Percentiles rank a stretch among this genome's conserved stretches.
Conservation (phyloP, 2,113 vertebrate species). For the Drymodes brunneopygia region DNA sequence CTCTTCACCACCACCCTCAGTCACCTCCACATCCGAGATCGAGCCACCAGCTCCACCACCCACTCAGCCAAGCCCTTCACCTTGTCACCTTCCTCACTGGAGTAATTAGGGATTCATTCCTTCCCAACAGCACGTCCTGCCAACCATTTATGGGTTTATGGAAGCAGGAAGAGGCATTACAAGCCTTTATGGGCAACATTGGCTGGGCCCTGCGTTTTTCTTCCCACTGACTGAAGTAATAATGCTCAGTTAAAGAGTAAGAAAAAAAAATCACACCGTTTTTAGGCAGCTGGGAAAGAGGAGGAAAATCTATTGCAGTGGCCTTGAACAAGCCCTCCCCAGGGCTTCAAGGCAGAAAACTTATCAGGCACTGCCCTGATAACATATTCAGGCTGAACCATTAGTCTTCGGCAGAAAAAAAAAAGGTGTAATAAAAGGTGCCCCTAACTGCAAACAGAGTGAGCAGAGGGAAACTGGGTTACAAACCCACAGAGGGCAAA, state of each 20-base stretch:
- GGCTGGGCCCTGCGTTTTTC: not conserved
- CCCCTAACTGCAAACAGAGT: not conserved
- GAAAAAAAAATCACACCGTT: not conserved
- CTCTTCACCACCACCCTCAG: not conserved
- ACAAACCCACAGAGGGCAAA: not conserved
- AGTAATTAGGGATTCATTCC: not conserved
- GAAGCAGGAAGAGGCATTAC: not conserved
- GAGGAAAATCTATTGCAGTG: conserved; percentile 10
- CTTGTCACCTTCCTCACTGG: not conserved
- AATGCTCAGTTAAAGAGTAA: not conserved
- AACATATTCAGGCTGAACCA: not conserved
- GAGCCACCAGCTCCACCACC: not conserved
- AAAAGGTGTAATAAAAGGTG: not conserved
- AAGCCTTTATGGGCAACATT: not conserved
- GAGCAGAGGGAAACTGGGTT: not conserved
- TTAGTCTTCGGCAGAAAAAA: not conserved
- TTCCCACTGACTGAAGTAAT: not conserved
- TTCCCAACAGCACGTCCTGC: not conserved
- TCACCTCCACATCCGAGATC: not conserved
- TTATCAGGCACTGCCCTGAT: not conserved
- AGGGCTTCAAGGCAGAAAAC: not conserved
- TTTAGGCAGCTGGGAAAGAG: not conserved
- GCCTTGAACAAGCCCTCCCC: not conserved
- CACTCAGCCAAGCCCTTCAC: not conserved
- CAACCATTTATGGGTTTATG: not conserved